Evolutionary conservation across 2,113 vertebrate species (phyloP), one percentile per base, ranked within the genome.

Genomic region (Zosterops lateralis): DNA sequence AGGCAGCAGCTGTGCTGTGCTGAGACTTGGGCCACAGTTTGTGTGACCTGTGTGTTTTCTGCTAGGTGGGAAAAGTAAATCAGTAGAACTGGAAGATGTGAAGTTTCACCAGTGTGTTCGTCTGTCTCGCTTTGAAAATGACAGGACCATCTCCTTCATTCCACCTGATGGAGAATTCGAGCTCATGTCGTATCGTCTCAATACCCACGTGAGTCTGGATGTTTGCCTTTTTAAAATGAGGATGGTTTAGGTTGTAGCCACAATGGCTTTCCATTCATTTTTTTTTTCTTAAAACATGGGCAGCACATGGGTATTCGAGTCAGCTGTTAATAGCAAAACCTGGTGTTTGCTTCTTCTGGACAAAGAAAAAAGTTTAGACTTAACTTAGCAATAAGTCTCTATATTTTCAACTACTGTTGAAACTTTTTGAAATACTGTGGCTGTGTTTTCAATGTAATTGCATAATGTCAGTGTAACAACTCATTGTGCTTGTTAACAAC

Each of bases 31-130:
- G n/a, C 5, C 7, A 0, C 1, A 1, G 3, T 7, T 40, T 22
- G 32, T 14, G 50, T 78, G 77, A 87, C 42, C 48, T 36, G 28
- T 18, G 21, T 93, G 2, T 87, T 78, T 92, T 36, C 74, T 80
- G 14, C 34, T 34, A 99, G 98, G 98, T 89, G 98, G 98, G 48
- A 99, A 99, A 93, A 99, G 98, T 90, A 99, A 99, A 91, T 99
- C 98, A 0, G 98, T 99, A 4, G 98, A 99, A 64, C 96, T 99
- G 92, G 98, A 99, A 65, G 98, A 99, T 42, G 98, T 99, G 8
- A 99, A 99, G 93, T 99, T 99, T 65, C 98, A 99, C 95, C 98
- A 99, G 96, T 99, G 98, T 9, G 98, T 99, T 7, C 98, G 98
- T 34, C 97, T 99, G 26, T 99, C 98, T 44, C 98, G 98, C 93